Evolutionary conservation across 1,140 invertebrate species (phyloP).

Genomic region (Idris sp.): DNA sequence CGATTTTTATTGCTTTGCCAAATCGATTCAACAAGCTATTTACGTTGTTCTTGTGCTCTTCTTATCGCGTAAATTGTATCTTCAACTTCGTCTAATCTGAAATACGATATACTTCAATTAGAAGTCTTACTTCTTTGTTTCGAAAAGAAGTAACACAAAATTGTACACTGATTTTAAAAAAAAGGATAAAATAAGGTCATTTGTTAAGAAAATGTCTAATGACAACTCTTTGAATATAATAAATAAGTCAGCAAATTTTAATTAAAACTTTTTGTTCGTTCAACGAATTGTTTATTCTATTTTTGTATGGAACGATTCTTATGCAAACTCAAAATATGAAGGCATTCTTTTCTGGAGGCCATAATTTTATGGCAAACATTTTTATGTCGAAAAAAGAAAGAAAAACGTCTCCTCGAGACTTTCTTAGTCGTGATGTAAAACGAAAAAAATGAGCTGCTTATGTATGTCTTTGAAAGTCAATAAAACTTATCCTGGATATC

Average conservation of each 20-base stretch:
- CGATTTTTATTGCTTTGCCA: no score
- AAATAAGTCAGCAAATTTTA: neutral
- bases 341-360: conserved; percentile 33
- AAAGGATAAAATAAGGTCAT: no score
- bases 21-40: no score
- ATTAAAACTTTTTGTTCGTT: conserved; percentile 14
- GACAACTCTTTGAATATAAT: no score
- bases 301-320: conserved; percentile 30
- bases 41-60: no score
- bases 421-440: conserved; percentile 28
- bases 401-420: conserved; percentile 9
- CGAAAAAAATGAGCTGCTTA: conserved; percentile 32
- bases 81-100: no score
- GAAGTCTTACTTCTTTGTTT: no score
- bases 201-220: no score
- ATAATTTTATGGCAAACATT: conserved; percentile 41
- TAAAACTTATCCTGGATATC: conserved; percentile 33
- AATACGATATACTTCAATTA: no score
- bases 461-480: conserved; percentile 33
- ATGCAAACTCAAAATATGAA: conserved; percentile 41
- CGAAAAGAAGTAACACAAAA: no score
- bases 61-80: no score
- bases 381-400: conserved; percentile 16
- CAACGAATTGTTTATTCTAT: conserved; percentile 16
- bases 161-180: no score